Evolutionary conservation across 2,113 vertebrate genomes (phyloP).

Genomic region (Salminus brasiliensis): DNA sequence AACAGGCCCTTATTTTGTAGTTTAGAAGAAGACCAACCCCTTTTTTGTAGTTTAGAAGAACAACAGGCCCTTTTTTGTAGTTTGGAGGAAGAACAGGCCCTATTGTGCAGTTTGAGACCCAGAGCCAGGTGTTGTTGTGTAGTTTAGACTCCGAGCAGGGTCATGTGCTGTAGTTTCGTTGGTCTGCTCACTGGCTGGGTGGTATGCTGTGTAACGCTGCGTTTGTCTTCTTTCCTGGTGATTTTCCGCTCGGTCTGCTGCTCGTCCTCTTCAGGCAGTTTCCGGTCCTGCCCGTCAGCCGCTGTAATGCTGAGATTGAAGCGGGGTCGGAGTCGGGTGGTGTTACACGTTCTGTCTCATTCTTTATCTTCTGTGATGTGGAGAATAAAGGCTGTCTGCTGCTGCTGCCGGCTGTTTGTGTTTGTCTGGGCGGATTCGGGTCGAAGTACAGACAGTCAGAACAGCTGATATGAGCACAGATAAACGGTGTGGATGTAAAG

Average conservation of each 20-base stretch:
- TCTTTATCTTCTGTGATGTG: neutral
- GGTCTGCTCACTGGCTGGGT: too few relatives aligned
- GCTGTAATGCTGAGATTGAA: neutral
- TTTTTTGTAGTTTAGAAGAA: neutral
- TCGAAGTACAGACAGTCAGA: neutral
- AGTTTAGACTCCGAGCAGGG: too few relatives aligned
- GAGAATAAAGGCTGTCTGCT: neutral
- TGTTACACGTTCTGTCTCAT: neutral
- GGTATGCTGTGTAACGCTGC: neutral
- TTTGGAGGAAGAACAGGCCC: neutral
- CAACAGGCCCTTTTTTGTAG: neutral
- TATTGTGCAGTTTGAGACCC: too few relatives aligned
- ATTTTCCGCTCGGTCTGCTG: too few relatives aligned
- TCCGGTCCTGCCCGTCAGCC: neutral
- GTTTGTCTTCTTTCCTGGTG: neutral
- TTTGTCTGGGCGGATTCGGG: neutral
- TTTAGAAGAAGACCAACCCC: neutral
- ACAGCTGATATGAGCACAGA: neutral
- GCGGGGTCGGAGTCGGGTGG: neutral
- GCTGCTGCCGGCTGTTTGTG: neutral
- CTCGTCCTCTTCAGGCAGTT: neutral
- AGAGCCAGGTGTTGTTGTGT: too few relatives aligned
- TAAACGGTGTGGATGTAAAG: neutral
- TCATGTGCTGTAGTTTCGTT: too few relatives aligned
- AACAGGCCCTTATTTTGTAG: neutral